A percentile compares a stretch with the other conserved stretches of the same genome.
These are phyloP conservation scores for Lordiphosa mommai DNA, from an alignment of 1,140 invertebrate species.

Conservation along the genomic window DNA sequence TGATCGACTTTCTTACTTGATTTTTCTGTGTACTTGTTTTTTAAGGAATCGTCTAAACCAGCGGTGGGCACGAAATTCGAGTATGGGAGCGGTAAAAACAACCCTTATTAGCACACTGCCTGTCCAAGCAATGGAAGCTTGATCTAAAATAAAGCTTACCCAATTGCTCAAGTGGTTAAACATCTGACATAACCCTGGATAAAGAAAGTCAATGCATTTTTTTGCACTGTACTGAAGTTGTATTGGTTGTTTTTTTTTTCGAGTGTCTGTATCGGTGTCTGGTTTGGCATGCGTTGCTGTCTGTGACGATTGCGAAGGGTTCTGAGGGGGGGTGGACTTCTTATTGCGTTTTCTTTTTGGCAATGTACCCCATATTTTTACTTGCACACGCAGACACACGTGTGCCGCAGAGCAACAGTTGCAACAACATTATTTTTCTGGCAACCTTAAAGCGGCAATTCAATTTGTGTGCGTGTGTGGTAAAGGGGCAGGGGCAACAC, in stretches of 20 bases:
- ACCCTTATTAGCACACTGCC: too few species aligned
- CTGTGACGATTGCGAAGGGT: slow-evolving; percentile 1
- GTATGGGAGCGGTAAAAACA: too few species aligned
- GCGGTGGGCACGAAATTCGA: too few species aligned
- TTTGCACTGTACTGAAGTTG: neutral
- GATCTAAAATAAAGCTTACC: too few species aligned
- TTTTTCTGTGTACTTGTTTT: too few species aligned
- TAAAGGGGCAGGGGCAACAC: neutral
- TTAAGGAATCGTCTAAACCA: too few species aligned
- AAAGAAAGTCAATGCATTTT: too few species aligned
- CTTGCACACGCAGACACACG: too few species aligned
- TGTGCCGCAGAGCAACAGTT: slow-evolving; percentile 24
- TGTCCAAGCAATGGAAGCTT: too few species aligned
- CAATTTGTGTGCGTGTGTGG: slow-evolving; percentile 19
- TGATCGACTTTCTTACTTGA: too few species aligned
- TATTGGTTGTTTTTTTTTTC: neutral
- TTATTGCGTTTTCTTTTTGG: slow-evolving; percentile 21
- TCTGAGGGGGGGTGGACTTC: slow-evolving; percentile 15
- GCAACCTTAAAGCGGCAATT: slow-evolving; percentile 40
- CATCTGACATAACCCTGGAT: too few species aligned
- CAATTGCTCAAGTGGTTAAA: neutral
- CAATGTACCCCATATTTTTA: too few species aligned
- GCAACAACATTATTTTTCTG: slow-evolving; percentile 17
- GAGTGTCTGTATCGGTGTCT: neutral
- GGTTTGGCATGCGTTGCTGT: slow-evolving; percentile 1